Evolutionary conservation across 1,140 invertebrate genomes (phyloP), one percentile per base, ranked within the genome.

Genomic region (Lepidurus packardi): DNA sequence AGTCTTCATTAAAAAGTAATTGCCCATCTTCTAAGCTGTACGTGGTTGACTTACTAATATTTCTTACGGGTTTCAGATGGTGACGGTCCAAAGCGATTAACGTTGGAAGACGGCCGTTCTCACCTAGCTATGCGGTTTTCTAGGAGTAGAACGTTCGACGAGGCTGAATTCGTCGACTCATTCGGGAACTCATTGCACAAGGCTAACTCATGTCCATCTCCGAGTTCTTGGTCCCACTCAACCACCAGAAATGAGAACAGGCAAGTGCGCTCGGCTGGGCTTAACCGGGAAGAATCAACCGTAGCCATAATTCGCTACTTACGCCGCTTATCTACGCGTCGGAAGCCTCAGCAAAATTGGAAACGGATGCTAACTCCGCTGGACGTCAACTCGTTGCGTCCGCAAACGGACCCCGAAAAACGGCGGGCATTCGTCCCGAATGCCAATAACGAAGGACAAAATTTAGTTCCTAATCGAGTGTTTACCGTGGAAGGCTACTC

Each of bases 101-200:
- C 8, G 6, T 16, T 65, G 53, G 53, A 65, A 65, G 53, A 47
- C 16, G 45, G 53, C 0, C 16, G 16, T 80, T 84, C 42, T 78
- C 84, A 10, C 83, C 84, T 5, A 82, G 84, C 53, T 80, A 84
- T 47, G 74, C 79, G 9, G 81, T 83, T 78, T 83, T 83, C 44
- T 81, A 83, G 73, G 80, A 83, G 45, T 78, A 81, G 44, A 78
- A 75, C 43, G 0, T 74, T 44, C 34, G 78, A 42, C 16, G 74
- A 21, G 10, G 43, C 34, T 65, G 65, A 73, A 75, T 73, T 73
- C 73, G 24, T 44, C 11, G 43, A 43, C n/a, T 43, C 41, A 4
- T 43, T 34, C 41, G 43, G 47, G 45, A 24, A 77, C 43, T 3
- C 43, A 1, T 43, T 34, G 25, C 47, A 34, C 6, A 77, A 44